These are phyloP conservation scores for Zelleria hepariella DNA, from an alignment of 2,888 invertebrate species.

Conservation along the genomic window DNA sequence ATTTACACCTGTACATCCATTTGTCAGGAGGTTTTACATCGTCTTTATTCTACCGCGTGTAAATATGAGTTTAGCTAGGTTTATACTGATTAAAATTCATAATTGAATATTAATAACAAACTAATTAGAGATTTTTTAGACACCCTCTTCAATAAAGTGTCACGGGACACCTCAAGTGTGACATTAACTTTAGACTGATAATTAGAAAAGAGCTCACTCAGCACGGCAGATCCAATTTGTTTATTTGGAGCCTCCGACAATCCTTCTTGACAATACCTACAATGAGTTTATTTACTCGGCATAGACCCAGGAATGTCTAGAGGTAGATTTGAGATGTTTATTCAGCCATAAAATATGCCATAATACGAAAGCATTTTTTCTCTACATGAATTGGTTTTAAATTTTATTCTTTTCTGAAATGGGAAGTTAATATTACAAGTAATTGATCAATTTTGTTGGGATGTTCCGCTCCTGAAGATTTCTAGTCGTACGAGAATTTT, in stretches of 20 bases:
- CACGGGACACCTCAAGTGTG: neutral
- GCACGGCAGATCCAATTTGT: slow-evolving; percentile 31
- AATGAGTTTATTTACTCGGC: neutral
- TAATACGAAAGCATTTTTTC: too few species aligned
- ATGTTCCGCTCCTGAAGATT: slow-evolving; percentile 24
- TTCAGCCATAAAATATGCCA: too few species aligned
- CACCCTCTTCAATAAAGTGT: neutral
- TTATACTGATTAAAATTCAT: neutral
- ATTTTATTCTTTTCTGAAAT: neutral
- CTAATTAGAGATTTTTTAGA: neutral
- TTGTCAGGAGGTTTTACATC: neutral
- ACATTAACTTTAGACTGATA: neutral
- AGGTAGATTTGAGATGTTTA: too few species aligned
- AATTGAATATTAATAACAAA: neutral
- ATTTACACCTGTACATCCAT: neutral
- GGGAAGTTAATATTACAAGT: neutral
- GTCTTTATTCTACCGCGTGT: neutral
- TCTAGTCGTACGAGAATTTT: slow-evolving; percentile 39
- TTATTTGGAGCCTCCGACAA: slow-evolving; percentile 23
- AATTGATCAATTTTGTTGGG: neutral
- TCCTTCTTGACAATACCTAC: slow-evolving; percentile 19
- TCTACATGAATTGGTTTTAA: neutral
- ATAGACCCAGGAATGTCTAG: neutral
- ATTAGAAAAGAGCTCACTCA: neutral
- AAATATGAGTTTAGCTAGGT: neutral